Evolutionary conservation across 2,888 invertebrate genomes (phyloP).

Genomic region (Andrena fulva): DNA sequence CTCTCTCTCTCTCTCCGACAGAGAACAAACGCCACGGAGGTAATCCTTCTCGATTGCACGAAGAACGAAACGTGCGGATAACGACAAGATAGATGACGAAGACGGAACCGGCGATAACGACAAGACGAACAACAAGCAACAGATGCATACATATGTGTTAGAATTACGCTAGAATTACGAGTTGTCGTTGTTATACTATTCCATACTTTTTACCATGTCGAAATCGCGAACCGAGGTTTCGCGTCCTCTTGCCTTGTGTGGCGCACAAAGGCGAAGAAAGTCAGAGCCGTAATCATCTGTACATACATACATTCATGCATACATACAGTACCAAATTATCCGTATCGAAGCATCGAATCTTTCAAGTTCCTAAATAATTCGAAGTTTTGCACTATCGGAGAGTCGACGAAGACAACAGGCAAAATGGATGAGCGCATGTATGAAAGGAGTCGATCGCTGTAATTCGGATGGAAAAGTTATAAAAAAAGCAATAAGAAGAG

Average conservation of each 20-base stretch:
- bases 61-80: conserved; percentile 1
- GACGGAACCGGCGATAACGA: conserved; percentile 25
- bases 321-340: conserved; percentile 1
- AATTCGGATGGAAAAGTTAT: conserved; percentile 16
- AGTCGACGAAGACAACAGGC: conserved; percentile 1
- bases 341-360: conserved; percentile 30
- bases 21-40: conserved; percentile 9
- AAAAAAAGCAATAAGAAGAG: conserved; percentile 52
- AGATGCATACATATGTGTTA: background rate
- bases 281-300: background rate
- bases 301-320: no score
- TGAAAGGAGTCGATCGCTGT: conserved; percentile 6
- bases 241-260: conserved; percentile 1
- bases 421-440: conserved; percentile 13
- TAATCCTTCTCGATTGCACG: conserved; percentile 23
- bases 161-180: background rate
- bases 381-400: conserved; percentile 12
- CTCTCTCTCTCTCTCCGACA: conserved; percentile 48
- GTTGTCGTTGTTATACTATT: conserved; percentile 16
- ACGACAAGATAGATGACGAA: conserved; percentile 38
- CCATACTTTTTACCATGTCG: conserved; percentile 4
- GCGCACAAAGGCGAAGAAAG: background rate
- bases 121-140: conserved; percentile 2
- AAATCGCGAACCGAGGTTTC: background rate
- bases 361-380: conserved; percentile 53